Base-by-base conservation (phyloP, 30 jellyfish, hydroid and myxozoan species). In the Aurelia sp. region DNA sequence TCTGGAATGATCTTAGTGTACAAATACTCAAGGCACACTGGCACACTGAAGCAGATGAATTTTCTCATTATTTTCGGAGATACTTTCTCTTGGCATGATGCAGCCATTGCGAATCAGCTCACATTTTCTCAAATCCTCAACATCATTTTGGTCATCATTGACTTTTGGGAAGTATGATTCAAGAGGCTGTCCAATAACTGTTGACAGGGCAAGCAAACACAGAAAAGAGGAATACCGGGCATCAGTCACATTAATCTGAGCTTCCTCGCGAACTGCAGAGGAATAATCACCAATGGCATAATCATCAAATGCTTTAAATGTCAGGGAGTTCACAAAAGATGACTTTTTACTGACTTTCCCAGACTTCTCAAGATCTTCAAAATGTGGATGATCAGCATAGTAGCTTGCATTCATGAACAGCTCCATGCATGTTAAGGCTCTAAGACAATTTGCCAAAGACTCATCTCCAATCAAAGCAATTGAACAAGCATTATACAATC, bases 401-500 rank as follows among this genome's bases (percentile, higher is more conserved):
- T 7, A 79, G 21, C 48, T 41, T 5, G 81, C 82, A 61, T 79
- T 11, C 23, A 35, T 13, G 15, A 19, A 81, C 44, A 66, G 52
- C 83, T 66, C 83, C 4, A 81, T 81, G 69, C 83, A 6, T 8
- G 83, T 66, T 7, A 81, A 75, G 47, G 60, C 7, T 27, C 90
- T 19, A 13, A 67, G 75, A 64, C 76, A 81, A 17, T 18, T 17
- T 21, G 90, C 23, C 53, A 78, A 48, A 4, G 66, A 21, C 37
- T 60, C 88, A 78, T 78, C 78, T 11, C 88, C 90, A 81, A 81
- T 68, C 72, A 79, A 50, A 62, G 90, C 71, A 79, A 79, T 13
- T 4, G 90, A 79, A 59, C 81, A 62, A 9, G 81, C 81, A 81
- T 81, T 81, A 27, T 27, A 81, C 64, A 81, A 81, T 16, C 82